Conservation (phyloP, 2,797 vertebrate species). For the Brotogeris chrysoptera region DNA sequence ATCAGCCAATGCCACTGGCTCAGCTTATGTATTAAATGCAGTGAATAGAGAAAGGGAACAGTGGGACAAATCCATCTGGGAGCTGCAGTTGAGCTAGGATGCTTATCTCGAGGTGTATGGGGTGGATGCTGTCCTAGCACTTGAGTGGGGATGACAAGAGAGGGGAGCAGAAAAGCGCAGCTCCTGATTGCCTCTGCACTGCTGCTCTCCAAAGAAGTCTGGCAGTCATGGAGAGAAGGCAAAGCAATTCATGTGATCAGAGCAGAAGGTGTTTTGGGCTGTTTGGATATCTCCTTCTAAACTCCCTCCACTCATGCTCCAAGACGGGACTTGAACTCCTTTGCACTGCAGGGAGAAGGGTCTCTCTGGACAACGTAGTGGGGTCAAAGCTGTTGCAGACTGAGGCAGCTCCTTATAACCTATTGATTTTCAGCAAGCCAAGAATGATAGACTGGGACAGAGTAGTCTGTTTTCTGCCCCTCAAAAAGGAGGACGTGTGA, state of each 20-base stretch:
- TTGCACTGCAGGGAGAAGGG: neutral
- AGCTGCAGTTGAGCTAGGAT: accelerated
- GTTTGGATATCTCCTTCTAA: neutral
- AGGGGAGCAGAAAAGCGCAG: neutral
- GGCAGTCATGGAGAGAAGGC: too few species aligned
- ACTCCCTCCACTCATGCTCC: neutral
- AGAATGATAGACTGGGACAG: neutral
- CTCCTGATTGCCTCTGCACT: neutral
- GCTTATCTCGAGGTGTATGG: neutral
- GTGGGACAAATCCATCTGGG: neutral
- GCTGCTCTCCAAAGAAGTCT: neutral
- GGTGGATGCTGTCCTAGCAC: accelerated
- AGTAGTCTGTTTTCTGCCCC: neutral
- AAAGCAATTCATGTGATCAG: neutral
- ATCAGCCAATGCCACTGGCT: neutral
- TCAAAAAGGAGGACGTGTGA: neutral
- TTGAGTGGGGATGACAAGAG: neutral
- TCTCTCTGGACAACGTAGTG: neutral
- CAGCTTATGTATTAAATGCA: neutral
- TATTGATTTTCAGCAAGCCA: neutral
- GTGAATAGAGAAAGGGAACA: neutral
- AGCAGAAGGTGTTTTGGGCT: neutral
- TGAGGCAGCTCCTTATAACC: neutral
- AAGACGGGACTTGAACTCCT: neutral
- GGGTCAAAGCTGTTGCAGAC: neutral